phyloP scores from a whole-genome alignment of 1,140 invertebrate genomes.

The Lineus longissimus region DNA sequence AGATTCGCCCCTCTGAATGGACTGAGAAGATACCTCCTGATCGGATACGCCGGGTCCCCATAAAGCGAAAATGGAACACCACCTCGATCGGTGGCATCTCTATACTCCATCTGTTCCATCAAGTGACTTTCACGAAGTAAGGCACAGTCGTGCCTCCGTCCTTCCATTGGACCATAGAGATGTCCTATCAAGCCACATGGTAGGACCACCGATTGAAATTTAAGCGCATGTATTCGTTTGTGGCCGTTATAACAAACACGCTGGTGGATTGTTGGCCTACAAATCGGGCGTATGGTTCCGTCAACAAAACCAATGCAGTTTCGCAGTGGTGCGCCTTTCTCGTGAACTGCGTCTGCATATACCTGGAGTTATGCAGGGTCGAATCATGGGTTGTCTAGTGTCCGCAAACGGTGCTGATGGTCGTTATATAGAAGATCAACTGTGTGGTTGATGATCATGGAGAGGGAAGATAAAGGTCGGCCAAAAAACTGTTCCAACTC shows the following conservation, averaged over 20 bases:
- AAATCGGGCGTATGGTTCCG: slow-evolving; percentile 10
- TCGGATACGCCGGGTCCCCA: slow-evolving; percentile 17
- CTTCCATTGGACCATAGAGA: slow-evolving; percentile 13
- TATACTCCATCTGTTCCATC: slow-evolving; percentile 8
- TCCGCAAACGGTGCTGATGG: no score
- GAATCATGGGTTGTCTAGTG: no score
- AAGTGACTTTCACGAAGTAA: slow-evolving; percentile 10
- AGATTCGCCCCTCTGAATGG: slow-evolving; percentile 11
- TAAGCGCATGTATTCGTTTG: slow-evolving; percentile 11
- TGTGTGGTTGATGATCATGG: no score
- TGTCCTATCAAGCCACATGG: slow-evolving; percentile 14
- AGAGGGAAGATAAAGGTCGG: no score
- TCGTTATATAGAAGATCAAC: no score
- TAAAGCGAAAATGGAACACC: slow-evolving; percentile 11
- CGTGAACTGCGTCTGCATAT: no score
- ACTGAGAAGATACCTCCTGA: not conserved
- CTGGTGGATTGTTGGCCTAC: not conserved
- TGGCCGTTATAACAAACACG: no score
- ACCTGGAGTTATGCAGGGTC: no score
- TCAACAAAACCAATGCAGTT: not conserved
- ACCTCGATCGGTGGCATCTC: not conserved
- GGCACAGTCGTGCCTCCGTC: slow-evolving; percentile 7
- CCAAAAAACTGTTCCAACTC: no score
- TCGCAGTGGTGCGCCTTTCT: no score
- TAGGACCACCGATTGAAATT: not conserved